Percentiles rank a stretch among this genome's conserved stretches.
Evolutionary conservation across 2,797 vertebrate genomes (phyloP).

Genomic region (Hippoglossus hippoglossus): DNA sequence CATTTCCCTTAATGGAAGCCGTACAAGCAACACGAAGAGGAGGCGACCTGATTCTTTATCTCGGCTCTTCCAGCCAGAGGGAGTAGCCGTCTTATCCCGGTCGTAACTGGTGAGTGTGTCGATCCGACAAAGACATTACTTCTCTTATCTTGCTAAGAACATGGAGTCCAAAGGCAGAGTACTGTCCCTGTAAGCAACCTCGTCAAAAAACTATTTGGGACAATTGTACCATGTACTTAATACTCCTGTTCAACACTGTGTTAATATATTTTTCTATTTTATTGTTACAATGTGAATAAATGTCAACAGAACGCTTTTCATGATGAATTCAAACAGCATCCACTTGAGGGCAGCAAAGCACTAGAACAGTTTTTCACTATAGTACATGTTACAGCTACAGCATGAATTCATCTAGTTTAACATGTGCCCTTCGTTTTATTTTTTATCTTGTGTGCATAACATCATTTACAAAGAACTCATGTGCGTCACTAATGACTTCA

Average conservation of each 20-base stretch:
- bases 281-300: not conserved
- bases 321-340: not conserved
- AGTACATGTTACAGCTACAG: too few relatives aligned
- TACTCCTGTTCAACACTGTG: not conserved
- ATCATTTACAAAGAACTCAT: too few relatives aligned
- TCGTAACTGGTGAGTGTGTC: constrained; percentile 38
- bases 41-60: not conserved
- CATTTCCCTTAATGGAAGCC: not conserved
- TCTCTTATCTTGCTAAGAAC: constrained; percentile 34
- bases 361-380: not conserved
- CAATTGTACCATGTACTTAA: too few relatives aligned
- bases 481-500: too few relatives aligned
- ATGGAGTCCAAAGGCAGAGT: not conserved
- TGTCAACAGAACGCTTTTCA: not conserved
- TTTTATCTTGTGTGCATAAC: too few relatives aligned
- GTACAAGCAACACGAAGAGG: not conserved
- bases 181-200: not conserved
- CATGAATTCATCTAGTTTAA: too few relatives aligned
- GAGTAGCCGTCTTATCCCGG: not conserved
- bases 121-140: constrained; percentile 7
- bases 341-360: constrained; percentile 19
- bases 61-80: not conserved
- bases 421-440: too few relatives aligned
- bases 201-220: not conserved
- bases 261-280: not conserved